Percentiles rank a stretch among this genome's conserved stretches.
phyloP scores from a whole-genome alignment of 2,888 invertebrate species.

The Archips crataeganus region DNA sequence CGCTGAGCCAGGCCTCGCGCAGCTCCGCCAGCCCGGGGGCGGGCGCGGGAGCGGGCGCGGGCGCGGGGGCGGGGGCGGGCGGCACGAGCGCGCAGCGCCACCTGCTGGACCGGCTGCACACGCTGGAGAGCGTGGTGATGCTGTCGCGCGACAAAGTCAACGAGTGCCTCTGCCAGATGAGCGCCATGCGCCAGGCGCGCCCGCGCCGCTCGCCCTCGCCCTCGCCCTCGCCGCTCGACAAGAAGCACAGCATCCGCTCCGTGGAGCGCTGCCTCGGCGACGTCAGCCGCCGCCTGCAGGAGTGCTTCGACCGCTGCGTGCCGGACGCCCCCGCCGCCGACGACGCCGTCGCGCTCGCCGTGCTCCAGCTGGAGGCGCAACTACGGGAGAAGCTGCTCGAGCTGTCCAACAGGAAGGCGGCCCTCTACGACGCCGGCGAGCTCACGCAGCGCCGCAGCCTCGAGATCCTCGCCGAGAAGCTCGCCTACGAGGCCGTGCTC shows the following conservation, averaged over 20 bases:
- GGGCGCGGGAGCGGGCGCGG: slow-evolving; percentile 68
- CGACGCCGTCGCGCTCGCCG: slow-evolving; percentile 86
- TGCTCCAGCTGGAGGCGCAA: slow-evolving; percentile 88
- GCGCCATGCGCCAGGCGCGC: slow-evolving; percentile 86
- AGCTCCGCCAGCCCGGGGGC: slow-evolving; percentile 69
- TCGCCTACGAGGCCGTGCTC: slow-evolving; percentile 92
- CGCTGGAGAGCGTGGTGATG: slow-evolving; percentile 87
- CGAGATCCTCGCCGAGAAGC: slow-evolving; percentile 91
- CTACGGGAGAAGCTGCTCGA: slow-evolving; percentile 89
- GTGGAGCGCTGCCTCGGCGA: slow-evolving; percentile 88
- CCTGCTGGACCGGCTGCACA: slow-evolving; percentile 85
- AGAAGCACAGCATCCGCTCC: slow-evolving; percentile 87
- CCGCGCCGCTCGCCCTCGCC: slow-evolving; percentile 88
- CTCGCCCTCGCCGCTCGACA: slow-evolving; percentile 87
- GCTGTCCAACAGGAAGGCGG: slow-evolving; percentile 88
- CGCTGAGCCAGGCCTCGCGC: slow-evolving; percentile 76
- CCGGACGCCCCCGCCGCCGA: slow-evolving; percentile 76
- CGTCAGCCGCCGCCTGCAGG: slow-evolving; percentile 86
- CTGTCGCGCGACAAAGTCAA: slow-evolving; percentile 89
- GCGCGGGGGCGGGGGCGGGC: slow-evolving; percentile 59
- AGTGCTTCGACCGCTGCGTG: slow-evolving; percentile 86
- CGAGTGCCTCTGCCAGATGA: slow-evolving; percentile 88
- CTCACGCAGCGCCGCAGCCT: slow-evolving; percentile 89
- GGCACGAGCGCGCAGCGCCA: slow-evolving; percentile 83
- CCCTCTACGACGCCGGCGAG: slow-evolving; percentile 88